A percentile compares a stretch with the other conserved stretches of the same genome.
Evolutionary conservation across 2,888 invertebrate species (phyloP).

Genomic region (Macropis europaea): DNA sequence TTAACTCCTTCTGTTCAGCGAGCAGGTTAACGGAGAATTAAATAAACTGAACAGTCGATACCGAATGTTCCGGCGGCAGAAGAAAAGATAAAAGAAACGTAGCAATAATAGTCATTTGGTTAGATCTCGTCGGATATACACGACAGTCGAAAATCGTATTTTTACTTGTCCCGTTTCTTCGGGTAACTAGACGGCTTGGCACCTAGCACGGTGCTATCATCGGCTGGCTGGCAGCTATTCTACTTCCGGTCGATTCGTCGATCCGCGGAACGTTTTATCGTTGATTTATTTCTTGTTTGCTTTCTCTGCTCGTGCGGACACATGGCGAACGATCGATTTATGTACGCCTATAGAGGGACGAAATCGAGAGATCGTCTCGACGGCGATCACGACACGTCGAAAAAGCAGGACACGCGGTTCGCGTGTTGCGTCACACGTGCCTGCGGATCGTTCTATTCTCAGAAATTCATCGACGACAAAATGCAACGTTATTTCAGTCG

Average conservation of each 20-base stretch:
- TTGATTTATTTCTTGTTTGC: slow-evolving; percentile 63
- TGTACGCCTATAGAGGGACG: slow-evolving; percentile 45
- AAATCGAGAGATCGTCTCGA: slow-evolving; percentile 5
- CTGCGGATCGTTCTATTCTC: slow-evolving; percentile 31
- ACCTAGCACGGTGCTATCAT: slow-evolving; percentile 44
- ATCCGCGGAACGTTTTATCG: slow-evolving; percentile 60
- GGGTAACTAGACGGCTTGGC: slow-evolving; percentile 62
- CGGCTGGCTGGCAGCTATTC: slow-evolving; percentile 53
- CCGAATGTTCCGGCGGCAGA: too few species aligned
- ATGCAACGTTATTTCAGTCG: slow-evolving; percentile 2
- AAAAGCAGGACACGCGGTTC: slow-evolving; percentile 34
- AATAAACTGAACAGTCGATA: too few species aligned
- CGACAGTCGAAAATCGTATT: slow-evolving; percentile 33
- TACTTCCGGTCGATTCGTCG: slow-evolving; percentile 63
- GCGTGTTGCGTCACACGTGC: not conserved
- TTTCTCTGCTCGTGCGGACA: slow-evolving; percentile 55
- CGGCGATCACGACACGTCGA: slow-evolving; percentile 3
- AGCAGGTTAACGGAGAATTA: too few species aligned
- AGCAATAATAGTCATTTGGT: too few species aligned
- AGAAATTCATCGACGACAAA: slow-evolving; percentile 11
- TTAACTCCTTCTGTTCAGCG: too few species aligned
- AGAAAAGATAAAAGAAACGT: too few species aligned
- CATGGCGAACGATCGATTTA: slow-evolving; percentile 62
- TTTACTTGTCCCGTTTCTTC: slow-evolving; percentile 35
- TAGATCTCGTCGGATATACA: too few species aligned